phyloP scores from a whole-genome alignment of 2,113 vertebrate species.

The Scolopax mira region DNA sequence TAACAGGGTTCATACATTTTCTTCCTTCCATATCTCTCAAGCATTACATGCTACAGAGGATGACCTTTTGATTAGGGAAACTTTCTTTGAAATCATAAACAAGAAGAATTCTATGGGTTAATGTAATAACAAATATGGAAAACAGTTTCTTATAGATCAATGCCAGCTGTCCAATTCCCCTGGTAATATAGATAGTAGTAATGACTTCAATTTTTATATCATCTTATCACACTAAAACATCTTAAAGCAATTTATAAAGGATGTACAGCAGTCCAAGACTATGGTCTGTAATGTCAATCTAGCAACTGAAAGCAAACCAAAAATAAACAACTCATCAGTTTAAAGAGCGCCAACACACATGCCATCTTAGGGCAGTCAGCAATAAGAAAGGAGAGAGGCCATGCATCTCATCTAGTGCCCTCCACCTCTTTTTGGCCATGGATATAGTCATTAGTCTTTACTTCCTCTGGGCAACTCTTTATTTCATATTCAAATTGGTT shows the following conservation, averaged over 20 bases:
- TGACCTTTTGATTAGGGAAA: background rate
- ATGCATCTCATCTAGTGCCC: background rate
- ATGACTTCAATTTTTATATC: slow-evolving; percentile 41
- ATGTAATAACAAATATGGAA: slow-evolving; percentile 20
- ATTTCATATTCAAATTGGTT: background rate
- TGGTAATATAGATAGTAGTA: slow-evolving; percentile 11
- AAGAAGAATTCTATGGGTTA: slow-evolving; percentile 29
- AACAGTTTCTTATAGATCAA: slow-evolving; percentile 31
- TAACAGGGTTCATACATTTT: background rate
- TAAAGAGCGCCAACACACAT: background rate
- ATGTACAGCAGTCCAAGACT: background rate
- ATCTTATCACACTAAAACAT: slow-evolving; percentile 35
- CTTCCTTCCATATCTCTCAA: background rate
- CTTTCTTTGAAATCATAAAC: slow-evolving; percentile 4
- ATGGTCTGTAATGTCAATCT: background rate
- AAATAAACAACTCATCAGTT: background rate
- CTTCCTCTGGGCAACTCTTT: background rate
- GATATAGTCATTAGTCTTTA: background rate
- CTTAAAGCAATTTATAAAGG: slow-evolving; percentile 43
- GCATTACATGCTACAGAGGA: background rate
- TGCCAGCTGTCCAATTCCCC: slow-evolving; percentile 15
- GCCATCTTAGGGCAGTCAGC: background rate
- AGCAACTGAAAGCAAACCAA: slow-evolving; percentile 11
- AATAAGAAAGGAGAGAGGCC: background rate
- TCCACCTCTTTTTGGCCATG: background rate